Conservation (phyloP, 2,113 vertebrate species). For the Gallinago undulata region DNA sequence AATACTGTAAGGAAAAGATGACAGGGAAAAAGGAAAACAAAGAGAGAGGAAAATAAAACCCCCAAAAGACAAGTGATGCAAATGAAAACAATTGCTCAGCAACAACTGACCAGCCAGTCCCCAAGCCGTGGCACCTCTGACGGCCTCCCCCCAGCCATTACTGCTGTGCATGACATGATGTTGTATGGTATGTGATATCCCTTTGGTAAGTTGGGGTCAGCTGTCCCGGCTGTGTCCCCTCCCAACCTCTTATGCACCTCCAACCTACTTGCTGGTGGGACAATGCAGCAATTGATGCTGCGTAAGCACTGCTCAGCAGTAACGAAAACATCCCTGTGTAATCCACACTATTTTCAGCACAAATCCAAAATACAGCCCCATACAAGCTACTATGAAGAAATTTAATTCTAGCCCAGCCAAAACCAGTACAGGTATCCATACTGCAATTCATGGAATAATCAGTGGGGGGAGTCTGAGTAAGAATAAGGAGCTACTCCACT, state of each 20-base stretch:
- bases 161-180: background rate
- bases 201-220: background rate
- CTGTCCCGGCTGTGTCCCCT: background rate
- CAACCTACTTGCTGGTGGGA: background rate
- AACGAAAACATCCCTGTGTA: background rate
- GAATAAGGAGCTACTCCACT: background rate
- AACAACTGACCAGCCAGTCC: background rate
- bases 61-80: background rate
- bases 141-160: background rate
- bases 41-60: background rate
- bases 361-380: background rate
- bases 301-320: background rate
- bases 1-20: background rate
- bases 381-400: background rate
- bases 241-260: background rate
- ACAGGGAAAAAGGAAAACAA: no score
- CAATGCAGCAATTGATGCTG: background rate
- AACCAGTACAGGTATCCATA: background rate
- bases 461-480: background rate
- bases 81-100: background rate
- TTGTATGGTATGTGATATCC: background rate
- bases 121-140: fast-evolving
- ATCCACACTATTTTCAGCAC: background rate
- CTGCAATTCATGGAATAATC: background rate
- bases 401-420: background rate